Evolutionary conservation across 2,888 invertebrate genomes (phyloP).

Genomic region (Cephonodes hylas): DNA sequence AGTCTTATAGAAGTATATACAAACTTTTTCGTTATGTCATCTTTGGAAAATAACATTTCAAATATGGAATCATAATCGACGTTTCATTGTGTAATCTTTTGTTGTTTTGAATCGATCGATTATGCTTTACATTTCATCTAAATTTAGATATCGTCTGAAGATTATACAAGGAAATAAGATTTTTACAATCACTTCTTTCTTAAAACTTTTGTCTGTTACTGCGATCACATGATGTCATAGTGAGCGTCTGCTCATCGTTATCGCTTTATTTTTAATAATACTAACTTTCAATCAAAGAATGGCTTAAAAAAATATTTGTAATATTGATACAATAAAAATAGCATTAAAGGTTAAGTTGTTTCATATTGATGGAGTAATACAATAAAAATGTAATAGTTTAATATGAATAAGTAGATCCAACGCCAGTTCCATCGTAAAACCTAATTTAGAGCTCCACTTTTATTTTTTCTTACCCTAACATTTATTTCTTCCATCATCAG

Average conservation of each 20-base stretch:
- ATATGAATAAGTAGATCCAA: too few relatives aligned
- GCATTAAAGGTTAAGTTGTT: too few relatives aligned
- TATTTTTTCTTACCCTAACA: too few relatives aligned
- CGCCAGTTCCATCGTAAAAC: too few relatives aligned
- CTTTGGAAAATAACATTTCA: background rate
- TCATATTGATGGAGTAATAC: too few relatives aligned
- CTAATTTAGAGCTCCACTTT: too few relatives aligned
- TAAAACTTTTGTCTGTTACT: background rate
- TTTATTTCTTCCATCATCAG: too few relatives aligned
- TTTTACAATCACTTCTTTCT: too few relatives aligned
- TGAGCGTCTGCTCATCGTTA: background rate
- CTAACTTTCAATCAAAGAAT: too few relatives aligned
- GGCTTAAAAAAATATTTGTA: too few relatives aligned
- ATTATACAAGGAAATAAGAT: background rate
- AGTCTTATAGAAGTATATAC: background rate
- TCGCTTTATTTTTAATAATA: background rate
- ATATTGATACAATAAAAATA: too few relatives aligned
- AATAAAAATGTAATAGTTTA: too few relatives aligned
- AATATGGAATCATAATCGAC: background rate
- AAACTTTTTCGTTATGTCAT: background rate
- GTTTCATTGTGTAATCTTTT: background rate
- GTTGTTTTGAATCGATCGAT: background rate
- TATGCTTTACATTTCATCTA: background rate
- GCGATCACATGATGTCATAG: background rate
- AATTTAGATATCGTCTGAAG: background rate